phyloP scores from a whole-genome alignment of 1,140 invertebrate species.

The Drosophila azteca region DNA sequence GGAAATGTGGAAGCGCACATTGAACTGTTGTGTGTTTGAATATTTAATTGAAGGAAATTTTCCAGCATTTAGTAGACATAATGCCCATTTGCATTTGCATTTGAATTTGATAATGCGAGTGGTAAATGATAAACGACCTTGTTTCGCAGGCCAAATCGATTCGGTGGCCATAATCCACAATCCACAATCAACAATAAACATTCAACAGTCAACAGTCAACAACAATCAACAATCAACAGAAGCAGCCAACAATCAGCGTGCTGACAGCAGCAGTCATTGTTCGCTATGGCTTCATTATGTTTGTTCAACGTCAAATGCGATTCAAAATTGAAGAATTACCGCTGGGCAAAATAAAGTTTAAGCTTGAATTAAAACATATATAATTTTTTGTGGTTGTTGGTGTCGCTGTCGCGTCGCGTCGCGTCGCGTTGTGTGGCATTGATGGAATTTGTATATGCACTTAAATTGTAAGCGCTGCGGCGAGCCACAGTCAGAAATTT shows the following conservation, averaged over 20 bases:
- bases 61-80: conserved; percentile 45
- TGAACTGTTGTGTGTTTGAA: conserved; percentile 22
- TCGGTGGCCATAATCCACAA: neutral
- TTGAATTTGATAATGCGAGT: conserved; percentile 42
- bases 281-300: conserved; percentile 16
- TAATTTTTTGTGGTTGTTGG: conserved; percentile 36
- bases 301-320: conserved; percentile 15
- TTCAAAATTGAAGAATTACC: neutral
- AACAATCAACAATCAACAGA: conserved; percentile 8
- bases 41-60: conserved; percentile 33
- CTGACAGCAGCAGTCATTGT: conserved; percentile 23
- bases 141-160: conserved; percentile 30
- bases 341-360: neutral
- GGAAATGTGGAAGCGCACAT: neutral
- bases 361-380: conserved; percentile 17
- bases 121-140: conserved; percentile 41
- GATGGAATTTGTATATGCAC: conserved; percentile 57
- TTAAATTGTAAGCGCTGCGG: conserved; percentile 29
- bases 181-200: neutral
- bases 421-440: conserved; percentile 46
- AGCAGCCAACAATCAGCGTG: conserved; percentile 11
- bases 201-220: conserved; percentile 5
- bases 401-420: neutral
- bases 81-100: conserved; percentile 38
- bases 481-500: conserved; percentile 11